Evolutionary conservation across 2,797 vertebrate species (phyloP).

Genomic region (Ceryle rudis): DNA sequence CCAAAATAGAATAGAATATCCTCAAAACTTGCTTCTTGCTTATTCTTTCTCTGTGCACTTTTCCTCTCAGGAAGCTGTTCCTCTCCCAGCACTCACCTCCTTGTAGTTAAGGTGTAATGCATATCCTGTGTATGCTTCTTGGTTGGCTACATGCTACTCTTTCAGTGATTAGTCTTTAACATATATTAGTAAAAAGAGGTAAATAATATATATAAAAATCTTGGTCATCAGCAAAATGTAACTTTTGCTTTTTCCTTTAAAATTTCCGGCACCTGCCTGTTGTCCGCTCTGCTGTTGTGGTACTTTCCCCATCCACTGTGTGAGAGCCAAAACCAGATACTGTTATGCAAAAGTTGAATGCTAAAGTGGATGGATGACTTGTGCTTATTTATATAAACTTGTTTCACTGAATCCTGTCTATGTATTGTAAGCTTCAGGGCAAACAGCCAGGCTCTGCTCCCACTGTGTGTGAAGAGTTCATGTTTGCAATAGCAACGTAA

Average conservation of each 20-base stretch:
- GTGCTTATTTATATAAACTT: conserved; percentile 28
- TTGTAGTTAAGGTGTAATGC: background rate
- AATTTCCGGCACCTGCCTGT: background rate
- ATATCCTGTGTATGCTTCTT: background rate
- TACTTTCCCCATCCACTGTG: background rate
- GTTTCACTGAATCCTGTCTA: background rate
- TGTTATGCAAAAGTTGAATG: background rate
- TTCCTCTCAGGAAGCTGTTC: background rate
- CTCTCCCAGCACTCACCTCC: background rate
- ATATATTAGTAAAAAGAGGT: background rate
- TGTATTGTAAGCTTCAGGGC: background rate
- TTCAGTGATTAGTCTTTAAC: background rate
- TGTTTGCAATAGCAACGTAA: background rate
- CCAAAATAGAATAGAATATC: background rate
- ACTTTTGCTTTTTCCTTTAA: background rate
- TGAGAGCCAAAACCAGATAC: background rate
- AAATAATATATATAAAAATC: background rate
- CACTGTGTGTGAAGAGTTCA: background rate
- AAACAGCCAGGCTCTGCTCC: background rate
- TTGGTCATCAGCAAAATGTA: background rate
- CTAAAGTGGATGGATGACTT: background rate
- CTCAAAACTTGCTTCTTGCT: background rate
- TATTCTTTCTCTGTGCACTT: background rate
- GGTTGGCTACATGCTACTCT: background rate
- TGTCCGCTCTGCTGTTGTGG: background rate